Base-by-base conservation (phyloP, 2,888 invertebrate genomes). In the Tipula confusa region DNA sequence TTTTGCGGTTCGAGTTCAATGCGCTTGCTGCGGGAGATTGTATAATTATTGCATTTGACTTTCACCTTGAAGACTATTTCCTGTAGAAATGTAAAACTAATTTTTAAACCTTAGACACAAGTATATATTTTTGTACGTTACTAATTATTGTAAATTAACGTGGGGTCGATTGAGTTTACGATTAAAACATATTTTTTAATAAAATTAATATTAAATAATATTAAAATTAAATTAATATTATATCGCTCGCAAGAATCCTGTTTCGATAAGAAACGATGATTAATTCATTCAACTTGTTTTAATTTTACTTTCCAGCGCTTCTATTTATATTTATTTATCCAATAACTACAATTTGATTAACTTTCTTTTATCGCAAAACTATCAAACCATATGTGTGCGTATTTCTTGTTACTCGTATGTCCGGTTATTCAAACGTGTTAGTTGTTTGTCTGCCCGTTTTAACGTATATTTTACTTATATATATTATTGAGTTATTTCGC, bases 311-410 rank as follows among this genome's bases (percentile, higher is more conserved):
- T 64, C 64, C 64, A 64, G 24, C 24, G 24, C 64, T 64, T 64
- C 64, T 24, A n/a, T n/a, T n/a, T n/a, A 64, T 24, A 43, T n/a
- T 43, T 43, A 43, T 15, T 43, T n/a, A n/a, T 43, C 18, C 43
- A 18, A 43, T 43, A 43, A 43, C 64, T 24, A 64, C 43, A 43
- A 43, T 64, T 64, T 64, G 18, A 64, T 64, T 64, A 64, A 64
- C 64, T 64, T 64, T 64, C 64, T 64, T 64, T 64, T 64, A 64
- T 64, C 24, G 64, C 64, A 64, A 24, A 64, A 64, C 64, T 64
- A 9, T 64, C 64, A 24, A 24, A 64, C 64, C 64, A 64, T 64
- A 64, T 64, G 64, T 64, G 64, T 64, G 9, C 64, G 9, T 64
- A 64, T 18, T 64, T n/a, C 15, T 43, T 24, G n/a, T n/a, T n/a